Conservation (phyloP, 2,797 vertebrate species). For the Leptoclinus maculatus region DNA sequence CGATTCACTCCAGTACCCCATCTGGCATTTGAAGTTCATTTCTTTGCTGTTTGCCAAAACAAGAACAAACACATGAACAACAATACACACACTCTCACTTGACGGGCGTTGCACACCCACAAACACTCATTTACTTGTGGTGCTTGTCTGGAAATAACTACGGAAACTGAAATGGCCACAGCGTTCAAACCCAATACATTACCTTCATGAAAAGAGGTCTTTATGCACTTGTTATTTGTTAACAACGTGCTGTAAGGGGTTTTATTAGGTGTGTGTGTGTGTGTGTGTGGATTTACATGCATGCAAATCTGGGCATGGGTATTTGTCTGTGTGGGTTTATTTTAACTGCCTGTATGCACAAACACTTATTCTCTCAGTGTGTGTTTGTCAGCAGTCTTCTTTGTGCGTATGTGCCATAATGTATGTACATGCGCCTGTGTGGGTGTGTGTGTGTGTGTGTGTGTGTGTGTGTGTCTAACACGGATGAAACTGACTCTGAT, state of each 20-base stretch:
- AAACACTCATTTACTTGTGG: constrained; percentile 55
- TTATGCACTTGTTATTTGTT: constrained; percentile 68
- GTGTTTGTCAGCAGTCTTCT: constrained; percentile 12
- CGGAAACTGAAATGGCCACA: constrained; percentile 71
- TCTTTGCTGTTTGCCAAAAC: constrained; percentile 74
- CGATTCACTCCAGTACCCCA: constrained; percentile 78
- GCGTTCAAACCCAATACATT: constrained; percentile 67
- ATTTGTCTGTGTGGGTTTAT: constrained; percentile 23
- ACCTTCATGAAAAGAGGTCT: constrained; percentile 67
- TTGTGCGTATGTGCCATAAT: constrained; percentile 43
- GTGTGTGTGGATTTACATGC: constrained; percentile 24
- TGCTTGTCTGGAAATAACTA: constrained; percentile 64
- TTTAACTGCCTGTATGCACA: constrained; percentile 28
- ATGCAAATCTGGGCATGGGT: neutral
- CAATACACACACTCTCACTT: constrained; percentile 28
- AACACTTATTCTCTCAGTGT: neutral
- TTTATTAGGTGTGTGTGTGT: constrained; percentile 50
- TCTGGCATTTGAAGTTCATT: constrained; percentile 80
- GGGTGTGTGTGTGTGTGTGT: constrained; percentile 14
- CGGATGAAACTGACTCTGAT: constrained; percentile 80
- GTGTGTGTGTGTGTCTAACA: constrained; percentile 61
- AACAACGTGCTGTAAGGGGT: constrained; percentile 61
- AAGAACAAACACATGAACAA: constrained; percentile 57
- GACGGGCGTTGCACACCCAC: constrained; percentile 23
- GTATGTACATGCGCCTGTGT: constrained; percentile 25